Conservation (phyloP, 2,797 vertebrate species). For the Mormyrops boulengeri region DNA sequence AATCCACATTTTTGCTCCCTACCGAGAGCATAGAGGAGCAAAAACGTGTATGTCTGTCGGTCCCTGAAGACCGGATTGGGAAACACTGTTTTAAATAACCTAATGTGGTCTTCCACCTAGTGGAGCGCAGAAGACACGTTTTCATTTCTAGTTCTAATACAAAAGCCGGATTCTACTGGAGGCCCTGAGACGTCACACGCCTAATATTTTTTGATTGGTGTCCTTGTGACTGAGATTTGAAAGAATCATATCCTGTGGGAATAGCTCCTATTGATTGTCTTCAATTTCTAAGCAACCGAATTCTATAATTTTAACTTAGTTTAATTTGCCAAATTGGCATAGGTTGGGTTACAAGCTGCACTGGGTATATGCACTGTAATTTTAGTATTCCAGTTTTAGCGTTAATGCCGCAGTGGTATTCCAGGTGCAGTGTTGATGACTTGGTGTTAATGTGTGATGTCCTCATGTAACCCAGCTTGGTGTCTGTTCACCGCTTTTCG, state of each 20-base stretch:
- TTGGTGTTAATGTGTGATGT: neutral
- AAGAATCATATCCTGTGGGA: constrained; percentile 55
- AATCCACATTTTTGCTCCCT: neutral
- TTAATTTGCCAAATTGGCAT: constrained; percentile 14
- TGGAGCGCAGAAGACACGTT: constrained; percentile 31
- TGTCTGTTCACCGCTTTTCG: neutral
- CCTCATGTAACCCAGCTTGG: neutral
- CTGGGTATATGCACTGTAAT: neutral
- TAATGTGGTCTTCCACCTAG: constrained; percentile 27
- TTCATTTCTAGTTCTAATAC: constrained; percentile 36
- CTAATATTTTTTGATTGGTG: constrained; percentile 49
- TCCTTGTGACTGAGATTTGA: constrained; percentile 58
- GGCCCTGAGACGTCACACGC: constrained; percentile 44
- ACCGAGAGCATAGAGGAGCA: neutral
- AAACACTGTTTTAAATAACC: neutral
- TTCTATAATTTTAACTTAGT: constrained; percentile 23
- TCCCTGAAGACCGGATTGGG: neutral
- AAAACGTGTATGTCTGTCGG: neutral
- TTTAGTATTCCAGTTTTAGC: neutral
- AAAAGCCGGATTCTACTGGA: constrained; percentile 39
- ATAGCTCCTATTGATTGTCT: constrained; percentile 53
- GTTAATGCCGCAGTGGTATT: neutral
- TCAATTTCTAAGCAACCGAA: constrained; percentile 46
- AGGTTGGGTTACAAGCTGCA: neutral
- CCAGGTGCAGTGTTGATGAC: neutral